Base-by-base conservation (phyloP, 2,888 invertebrate genomes). In the Scaptomyza polygonia region DNA sequence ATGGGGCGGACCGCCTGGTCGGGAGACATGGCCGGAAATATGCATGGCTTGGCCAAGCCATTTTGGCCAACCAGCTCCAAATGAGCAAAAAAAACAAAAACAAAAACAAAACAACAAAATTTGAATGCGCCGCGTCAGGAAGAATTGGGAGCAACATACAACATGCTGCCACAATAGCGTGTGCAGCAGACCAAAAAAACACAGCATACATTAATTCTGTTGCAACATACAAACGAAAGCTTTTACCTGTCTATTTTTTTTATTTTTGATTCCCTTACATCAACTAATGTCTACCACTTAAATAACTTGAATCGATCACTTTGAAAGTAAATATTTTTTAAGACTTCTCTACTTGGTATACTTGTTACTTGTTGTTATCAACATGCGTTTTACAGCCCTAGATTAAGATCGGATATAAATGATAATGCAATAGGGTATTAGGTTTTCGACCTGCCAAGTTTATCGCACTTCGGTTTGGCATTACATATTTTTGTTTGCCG, bases 71-170 rank as follows among this genome's bases (percentile, higher is more conserved):
- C 21, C 67, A 57, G 77, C 78, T 71, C 77, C 83, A 86, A 76
- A 69, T 70, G 79, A 32, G 70, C 69, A 67, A 69, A 73, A 64
- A 68, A 2, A 25, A 36, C 7, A 3, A 36, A 36, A 25, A 25
- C 25, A 25, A 25, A 65, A 2, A 25, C 25, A 25, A 25, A 65
- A 2, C 14, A 36, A 14, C 1, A 36, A 36, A 47, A 83, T 86
- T 86, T 83, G 82, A 86, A 83, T 86, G 80, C 81, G 70, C 70
- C 61, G 77, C 67, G 79, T 67, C 81, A 77, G 86, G 86, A 75
- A 67, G 72, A 78, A 68, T 72, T 68, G 71, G 74, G 63, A 77
- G 84, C 80, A 59, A 32, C 18, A 18, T 11, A 45, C 25, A 25
- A 25, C 9, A 16, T 44, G 30, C 25, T 42, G 21, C 57, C 34